Conservation (phyloP, 1,140 invertebrate genomes). For the Spodoptera frugiperda region DNA sequence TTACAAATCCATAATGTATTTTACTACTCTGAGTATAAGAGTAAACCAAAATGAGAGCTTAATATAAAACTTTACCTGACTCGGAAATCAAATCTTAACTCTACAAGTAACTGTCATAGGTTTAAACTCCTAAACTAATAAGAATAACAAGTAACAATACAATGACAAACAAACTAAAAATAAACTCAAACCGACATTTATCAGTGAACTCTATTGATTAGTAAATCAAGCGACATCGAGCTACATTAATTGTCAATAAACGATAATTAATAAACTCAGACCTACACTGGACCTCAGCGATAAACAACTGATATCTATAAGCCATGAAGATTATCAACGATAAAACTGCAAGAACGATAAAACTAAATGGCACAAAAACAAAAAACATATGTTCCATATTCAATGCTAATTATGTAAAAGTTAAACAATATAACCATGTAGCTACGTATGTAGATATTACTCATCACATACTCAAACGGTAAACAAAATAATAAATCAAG, state of each 20-base stretch:
- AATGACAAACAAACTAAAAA: neutral
- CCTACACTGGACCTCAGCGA: neutral
- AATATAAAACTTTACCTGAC: no score
- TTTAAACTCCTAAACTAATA: no score
- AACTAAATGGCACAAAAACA: neutral
- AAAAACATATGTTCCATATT: slow-evolving; percentile 24
- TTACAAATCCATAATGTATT: no score
- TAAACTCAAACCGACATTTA: slow-evolving; percentile 7
- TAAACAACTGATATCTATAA: slow-evolving; percentile 1
- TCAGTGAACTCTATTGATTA: slow-evolving; percentile 14
- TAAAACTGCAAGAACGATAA: neutral
- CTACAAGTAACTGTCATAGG: no score
- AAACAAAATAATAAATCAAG: slow-evolving; percentile 48
- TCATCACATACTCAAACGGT: slow-evolving; percentile 44
- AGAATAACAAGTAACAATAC: no score
- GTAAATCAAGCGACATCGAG: neutral
- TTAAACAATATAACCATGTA: slow-evolving; percentile 12
- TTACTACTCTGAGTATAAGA: no score
- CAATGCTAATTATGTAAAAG: slow-evolving; percentile 21
- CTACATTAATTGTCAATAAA: slow-evolving; percentile 31
- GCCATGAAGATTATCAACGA: slow-evolving; percentile 3
- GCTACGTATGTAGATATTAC: slow-evolving; percentile 23
- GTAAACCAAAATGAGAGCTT: no score
- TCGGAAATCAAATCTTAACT: no score
- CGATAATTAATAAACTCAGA: slow-evolving; percentile 24